phyloP scores from a whole-genome alignment of 2,888 invertebrate genomes.

The Xylota sylvarum region DNA sequence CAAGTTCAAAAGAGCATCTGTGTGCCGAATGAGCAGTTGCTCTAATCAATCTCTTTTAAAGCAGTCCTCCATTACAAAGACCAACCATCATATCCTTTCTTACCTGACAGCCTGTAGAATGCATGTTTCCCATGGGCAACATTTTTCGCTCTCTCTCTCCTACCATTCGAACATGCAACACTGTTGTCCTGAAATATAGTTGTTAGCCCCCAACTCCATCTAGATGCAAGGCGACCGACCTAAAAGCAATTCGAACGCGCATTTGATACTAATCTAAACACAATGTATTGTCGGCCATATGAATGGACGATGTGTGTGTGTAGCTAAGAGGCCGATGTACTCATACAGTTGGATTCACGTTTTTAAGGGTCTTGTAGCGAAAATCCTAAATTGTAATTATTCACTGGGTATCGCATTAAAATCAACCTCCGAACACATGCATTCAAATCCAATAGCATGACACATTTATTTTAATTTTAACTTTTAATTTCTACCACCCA shows the following conservation, averaged over 20 bases:
- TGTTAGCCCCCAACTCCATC: constrained; percentile 14
- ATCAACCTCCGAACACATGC: constrained; percentile 18
- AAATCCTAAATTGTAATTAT: constrained; percentile 53
- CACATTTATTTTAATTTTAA: constrained; percentile 53
- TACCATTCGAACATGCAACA: constrained; percentile 34
- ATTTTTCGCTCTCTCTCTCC: not conserved
- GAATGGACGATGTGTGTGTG: not conserved
- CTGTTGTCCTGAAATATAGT: constrained; percentile 46
- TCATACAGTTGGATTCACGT: not conserved
- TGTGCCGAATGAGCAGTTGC: too few species aligned
- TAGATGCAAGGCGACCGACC: constrained; percentile 23
- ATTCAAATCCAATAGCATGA: constrained; percentile 49
- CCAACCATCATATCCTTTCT: not conserved
- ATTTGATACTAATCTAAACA: constrained; percentile 53
- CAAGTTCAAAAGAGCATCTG: too few species aligned
- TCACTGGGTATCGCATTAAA: constrained; percentile 57
- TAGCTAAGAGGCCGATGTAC: not conserved
- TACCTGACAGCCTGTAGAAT: not conserved
- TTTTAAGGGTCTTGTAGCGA: constrained; percentile 5
- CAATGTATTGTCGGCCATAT: constrained; percentile 7
- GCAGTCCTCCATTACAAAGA: too few species aligned
- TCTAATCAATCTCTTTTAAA: too few species aligned
- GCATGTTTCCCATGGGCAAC: not conserved
- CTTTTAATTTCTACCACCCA: constrained; percentile 34
- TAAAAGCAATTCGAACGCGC: constrained; percentile 45